These are phyloP conservation scores for Dasypus novemcinctus DNA, from an alignment of 2,113 vertebrate species.

Conservation along the genomic window DNA sequence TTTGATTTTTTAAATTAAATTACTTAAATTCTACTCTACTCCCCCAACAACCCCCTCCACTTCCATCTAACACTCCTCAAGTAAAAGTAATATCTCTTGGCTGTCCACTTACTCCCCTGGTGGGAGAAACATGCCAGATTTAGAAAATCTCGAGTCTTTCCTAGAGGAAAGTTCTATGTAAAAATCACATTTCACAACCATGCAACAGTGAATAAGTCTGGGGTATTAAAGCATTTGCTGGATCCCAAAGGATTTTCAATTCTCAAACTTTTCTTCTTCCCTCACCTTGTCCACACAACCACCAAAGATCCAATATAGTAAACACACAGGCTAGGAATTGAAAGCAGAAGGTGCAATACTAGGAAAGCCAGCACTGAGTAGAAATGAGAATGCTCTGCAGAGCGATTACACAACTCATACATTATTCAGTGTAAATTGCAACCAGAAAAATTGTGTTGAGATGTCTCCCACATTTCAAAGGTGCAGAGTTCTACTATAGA, in stretches of 20 bases:
- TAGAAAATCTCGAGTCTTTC: not conserved
- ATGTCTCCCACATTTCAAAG: slow-evolving; percentile 39
- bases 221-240: not conserved
- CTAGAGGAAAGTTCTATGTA: not conserved
- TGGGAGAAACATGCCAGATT: not conserved
- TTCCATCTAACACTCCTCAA: not conserved
- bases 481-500: not conserved
- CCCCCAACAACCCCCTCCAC: not conserved
- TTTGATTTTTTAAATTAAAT: slow-evolving; percentile 24
- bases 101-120: not conserved
- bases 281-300: not conserved
- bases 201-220: not conserved
- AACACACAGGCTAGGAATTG: not conserved
- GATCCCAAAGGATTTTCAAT: not conserved
- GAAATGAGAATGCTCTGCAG: not conserved
- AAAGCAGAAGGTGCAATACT: not conserved
- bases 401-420: not conserved
- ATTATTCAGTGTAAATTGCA: slow-evolving; percentile 44
- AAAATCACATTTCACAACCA: not conserved
- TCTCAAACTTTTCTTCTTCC: not conserved
- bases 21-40: not conserved
- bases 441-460: not conserved
- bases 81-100: not conserved
- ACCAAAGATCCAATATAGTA: slow-evolving; percentile 36
- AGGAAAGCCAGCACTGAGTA: not conserved